Evolutionary conservation across 2,888 invertebrate species (phyloP).

Genomic region (Mimumesa dahlbomi): DNA sequence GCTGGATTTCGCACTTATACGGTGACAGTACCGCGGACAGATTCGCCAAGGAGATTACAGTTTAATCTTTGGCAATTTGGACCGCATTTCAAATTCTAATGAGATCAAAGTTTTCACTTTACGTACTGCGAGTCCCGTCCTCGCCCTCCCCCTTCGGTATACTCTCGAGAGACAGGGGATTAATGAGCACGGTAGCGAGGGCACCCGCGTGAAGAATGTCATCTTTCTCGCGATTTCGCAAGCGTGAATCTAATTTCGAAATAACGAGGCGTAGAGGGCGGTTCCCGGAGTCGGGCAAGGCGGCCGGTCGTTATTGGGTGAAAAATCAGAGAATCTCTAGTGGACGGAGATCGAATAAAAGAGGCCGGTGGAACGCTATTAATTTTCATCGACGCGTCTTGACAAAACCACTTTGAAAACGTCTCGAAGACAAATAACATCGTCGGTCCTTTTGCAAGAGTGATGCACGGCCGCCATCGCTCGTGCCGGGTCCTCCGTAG

Average conservation of each 20-base stretch:
- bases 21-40: background rate
- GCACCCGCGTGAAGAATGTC: background rate
- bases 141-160: too few species aligned
- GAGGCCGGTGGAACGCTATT: conserved; percentile 36
- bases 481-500: conserved; percentile 42
- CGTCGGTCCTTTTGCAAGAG: conserved; percentile 49
- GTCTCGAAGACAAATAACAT: conserved; percentile 60
- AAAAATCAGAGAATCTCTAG: conserved; percentile 42
- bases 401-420: conserved; percentile 59
- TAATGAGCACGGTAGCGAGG: background rate
- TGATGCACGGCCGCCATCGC: conserved; percentile 62
- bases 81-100: conserved; percentile 38
- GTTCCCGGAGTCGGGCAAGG: background rate
- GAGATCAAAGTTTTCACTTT: conserved; percentile 26
- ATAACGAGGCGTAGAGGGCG: background rate
- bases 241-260: too few species aligned
- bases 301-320: conserved; percentile 15
- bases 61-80: conserved; percentile 28
- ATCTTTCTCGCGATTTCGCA: background rate
- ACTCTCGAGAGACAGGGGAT: conserved; percentile 7
- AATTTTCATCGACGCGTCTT: conserved; percentile 59
- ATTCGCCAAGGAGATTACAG: conserved; percentile 26
- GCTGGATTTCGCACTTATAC: background rate
- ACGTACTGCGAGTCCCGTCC: too few species aligned
- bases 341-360: conserved; percentile 43